Evolutionary conservation across 2,888 invertebrate genomes (phyloP).

Genomic region (Drosophila testacea): DNA sequence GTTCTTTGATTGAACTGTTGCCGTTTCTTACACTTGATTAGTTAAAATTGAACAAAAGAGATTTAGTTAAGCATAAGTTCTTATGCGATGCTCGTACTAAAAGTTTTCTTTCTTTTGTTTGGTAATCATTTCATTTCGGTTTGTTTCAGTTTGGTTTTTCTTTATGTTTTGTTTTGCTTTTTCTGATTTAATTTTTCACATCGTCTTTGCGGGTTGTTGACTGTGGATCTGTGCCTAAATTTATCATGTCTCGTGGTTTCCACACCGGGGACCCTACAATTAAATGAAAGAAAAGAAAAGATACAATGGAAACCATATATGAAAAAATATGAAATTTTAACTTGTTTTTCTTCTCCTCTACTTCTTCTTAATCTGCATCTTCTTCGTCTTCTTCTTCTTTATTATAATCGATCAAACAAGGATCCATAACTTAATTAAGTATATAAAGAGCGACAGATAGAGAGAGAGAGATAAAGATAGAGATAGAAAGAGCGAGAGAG

Average conservation of each 20-base stretch:
- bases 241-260: constrained; percentile 96
- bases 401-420: constrained; percentile 24
- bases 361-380: neutral
- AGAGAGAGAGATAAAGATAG: constrained; percentile 6
- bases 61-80: constrained; percentile 45
- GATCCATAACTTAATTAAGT: constrained; percentile 47
- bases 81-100: neutral
- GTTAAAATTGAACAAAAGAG: constrained; percentile 65
- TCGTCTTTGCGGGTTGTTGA: constrained; percentile 86
- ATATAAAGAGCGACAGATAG: constrained; percentile 46
- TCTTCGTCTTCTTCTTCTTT: neutral
- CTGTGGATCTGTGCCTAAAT: constrained; percentile 86
- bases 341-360: constrained; percentile 18
- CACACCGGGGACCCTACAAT: constrained; percentile 98
- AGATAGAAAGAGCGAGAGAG: constrained; percentile 1
- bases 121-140: neutral
- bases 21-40: constrained; percentile 59
- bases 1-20: constrained; percentile 57
- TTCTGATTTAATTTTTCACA: constrained; percentile 84
- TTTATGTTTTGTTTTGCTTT: constrained; percentile 57
- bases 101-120: neutral
- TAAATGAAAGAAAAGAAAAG: constrained; percentile 86
- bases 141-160: constrained; percentile 19
- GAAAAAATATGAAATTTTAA: constrained; percentile 82
- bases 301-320: constrained; percentile 85